Conservation (phyloP, 2,797 vertebrate genomes). For the Trachops cirrhosus region DNA sequence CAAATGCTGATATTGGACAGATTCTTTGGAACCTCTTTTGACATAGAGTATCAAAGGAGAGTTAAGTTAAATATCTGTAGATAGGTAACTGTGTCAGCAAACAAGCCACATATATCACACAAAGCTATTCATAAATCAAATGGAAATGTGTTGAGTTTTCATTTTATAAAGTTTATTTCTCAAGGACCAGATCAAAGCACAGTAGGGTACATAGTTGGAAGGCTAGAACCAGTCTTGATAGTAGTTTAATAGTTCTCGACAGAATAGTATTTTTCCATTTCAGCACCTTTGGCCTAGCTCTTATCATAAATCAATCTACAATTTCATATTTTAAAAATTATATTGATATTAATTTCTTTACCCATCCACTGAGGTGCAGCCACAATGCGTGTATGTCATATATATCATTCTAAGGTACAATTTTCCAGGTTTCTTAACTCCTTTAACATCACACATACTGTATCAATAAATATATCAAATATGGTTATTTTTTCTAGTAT, state of each 20-base stretch:
- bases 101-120: background rate
- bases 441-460: background rate
- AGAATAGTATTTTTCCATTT: background rate
- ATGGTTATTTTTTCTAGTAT: background rate
- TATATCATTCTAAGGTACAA: background rate
- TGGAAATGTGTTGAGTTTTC: background rate
- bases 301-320: background rate
- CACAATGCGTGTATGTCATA: background rate
- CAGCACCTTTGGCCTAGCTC: background rate
- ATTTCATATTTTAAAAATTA: background rate
- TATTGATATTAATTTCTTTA: background rate
- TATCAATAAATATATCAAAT: background rate
- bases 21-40: background rate
- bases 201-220: background rate
- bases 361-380: background rate
- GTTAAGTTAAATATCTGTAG: background rate
- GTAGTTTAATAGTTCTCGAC: background rate
- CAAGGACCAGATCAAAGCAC: background rate
- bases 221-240: background rate
- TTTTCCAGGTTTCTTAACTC: background rate
- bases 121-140: slow-evolving; percentile 44
- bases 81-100: background rate
- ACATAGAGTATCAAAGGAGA: background rate
- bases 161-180: background rate
- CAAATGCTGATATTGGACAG: background rate